Evolutionary conservation across 2,113 vertebrate genomes (phyloP).

Genomic region (Tympanuchus pallidicinctus): DNA sequence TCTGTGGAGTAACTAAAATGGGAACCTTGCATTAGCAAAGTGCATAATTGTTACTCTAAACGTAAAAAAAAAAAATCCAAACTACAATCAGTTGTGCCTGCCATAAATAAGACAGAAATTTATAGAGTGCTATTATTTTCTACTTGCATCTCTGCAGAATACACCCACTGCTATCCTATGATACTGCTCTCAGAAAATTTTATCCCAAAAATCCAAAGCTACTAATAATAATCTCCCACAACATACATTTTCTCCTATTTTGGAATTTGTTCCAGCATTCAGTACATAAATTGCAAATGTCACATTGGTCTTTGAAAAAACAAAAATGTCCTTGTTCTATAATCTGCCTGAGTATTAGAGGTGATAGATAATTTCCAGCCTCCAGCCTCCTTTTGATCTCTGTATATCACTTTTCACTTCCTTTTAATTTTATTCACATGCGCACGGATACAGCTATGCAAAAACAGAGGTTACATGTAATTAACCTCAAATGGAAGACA

Average conservation of each 20-base stretch:
- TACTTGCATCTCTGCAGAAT: background rate
- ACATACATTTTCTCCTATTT: background rate
- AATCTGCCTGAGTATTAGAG: background rate
- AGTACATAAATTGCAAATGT: background rate
- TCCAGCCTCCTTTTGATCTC: conserved; percentile 1
- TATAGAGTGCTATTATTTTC: background rate
- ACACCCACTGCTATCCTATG: background rate
- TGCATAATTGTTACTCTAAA: background rate
- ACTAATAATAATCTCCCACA: background rate
- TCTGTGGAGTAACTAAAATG: background rate
- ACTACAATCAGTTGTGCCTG: background rate
- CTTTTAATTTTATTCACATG: background rate
- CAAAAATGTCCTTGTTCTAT: background rate
- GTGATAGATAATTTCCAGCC: background rate
- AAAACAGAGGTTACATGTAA: background rate
- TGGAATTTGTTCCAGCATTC: background rate
- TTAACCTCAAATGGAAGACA: background rate
- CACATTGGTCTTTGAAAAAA: background rate
- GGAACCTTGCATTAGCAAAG: background rate
- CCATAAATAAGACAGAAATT: conserved; percentile 9
- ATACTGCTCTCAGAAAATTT: background rate
- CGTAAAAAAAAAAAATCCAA: background rate
- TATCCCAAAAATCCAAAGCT: background rate
- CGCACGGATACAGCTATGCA: background rate
- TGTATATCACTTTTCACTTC: background rate